phyloP scores from a whole-genome alignment of 2,888 invertebrate species.

The Boloria euphrosyne region DNA sequence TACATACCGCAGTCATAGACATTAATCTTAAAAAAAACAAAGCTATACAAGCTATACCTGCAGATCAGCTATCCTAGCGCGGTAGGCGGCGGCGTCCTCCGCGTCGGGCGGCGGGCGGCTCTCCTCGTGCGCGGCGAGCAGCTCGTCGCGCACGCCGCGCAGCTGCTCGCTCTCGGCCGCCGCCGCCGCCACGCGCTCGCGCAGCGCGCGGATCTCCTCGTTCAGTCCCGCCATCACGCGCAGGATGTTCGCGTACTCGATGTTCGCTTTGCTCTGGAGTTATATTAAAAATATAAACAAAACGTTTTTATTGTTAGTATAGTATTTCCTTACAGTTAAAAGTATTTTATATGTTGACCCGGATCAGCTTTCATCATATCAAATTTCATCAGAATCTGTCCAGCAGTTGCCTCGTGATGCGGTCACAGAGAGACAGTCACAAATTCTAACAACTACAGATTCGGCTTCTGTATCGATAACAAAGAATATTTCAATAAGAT shows the following conservation, averaged over 20 bases:
- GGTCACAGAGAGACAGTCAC: too few relatives aligned
- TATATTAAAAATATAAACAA: constrained; percentile 1
- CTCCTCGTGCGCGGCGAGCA: constrained; percentile 63
- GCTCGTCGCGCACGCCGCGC: constrained; percentile 66
- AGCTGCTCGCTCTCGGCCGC: constrained; percentile 64
- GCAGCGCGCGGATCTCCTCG: constrained; percentile 72
- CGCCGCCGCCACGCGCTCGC: constrained; percentile 59
- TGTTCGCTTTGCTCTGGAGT: constrained; percentile 63
- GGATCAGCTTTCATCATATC: too few relatives aligned
- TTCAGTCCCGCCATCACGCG: constrained; percentile 76
- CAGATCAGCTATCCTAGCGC: constrained; percentile 62
- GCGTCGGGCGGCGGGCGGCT: constrained; percentile 37
- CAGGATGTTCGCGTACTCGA: constrained; percentile 73
- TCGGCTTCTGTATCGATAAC: too few relatives aligned
- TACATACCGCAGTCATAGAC: too few relatives aligned
- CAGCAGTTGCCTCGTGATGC: too few relatives aligned
- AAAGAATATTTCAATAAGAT: too few relatives aligned
- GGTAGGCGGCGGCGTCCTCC: constrained; percentile 57
- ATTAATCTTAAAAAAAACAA: too few relatives aligned
- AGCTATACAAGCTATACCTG: constrained; percentile 56
- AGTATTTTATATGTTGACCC: too few relatives aligned
- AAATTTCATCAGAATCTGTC: too few relatives aligned
- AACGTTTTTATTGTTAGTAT: too few relatives aligned
- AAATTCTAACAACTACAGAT: too few relatives aligned
- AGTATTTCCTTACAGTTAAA: too few relatives aligned